Evolutionary conservation across 2,797 vertebrate genomes (phyloP), one percentile per base, ranked within the genome.

Genomic region (Melanotaenia parkinsoni): DNA sequence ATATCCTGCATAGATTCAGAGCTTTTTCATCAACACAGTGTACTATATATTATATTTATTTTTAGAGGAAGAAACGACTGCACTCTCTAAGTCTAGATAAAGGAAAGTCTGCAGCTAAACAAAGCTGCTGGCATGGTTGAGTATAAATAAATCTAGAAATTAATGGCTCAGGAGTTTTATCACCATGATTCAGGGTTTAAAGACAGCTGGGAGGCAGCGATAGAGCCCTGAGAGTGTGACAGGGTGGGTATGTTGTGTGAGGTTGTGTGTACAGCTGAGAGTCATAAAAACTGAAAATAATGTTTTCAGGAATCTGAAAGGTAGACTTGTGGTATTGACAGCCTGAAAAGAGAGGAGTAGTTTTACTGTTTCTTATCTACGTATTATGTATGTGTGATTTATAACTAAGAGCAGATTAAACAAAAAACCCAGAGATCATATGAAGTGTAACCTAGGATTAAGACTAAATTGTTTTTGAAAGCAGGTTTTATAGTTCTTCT

Each of bases 201-300:
- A 82, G 78, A 78, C 86, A 90, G 89, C 86, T 88, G 89, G 76
- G 71, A 70, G 38, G 76, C 69, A 74, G 86, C 14, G 86, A 91
- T 92, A 90, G 83, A 86, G 75, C 76, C 83, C 70, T 63, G 69
- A 64, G 51, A 54, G 63, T 47, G 76, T 68, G 50, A 33, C 43
- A 73, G 70, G 83, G 33, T 63, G 58, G 63, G 30, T 2, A 18
- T 65, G 56, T 28, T 76, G 72, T 83, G 74, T 58, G 45, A 57
- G 63, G 18, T 35, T 40, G 22, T 65, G 5, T 60, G 65, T 72
- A 72, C 91, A 90, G 79, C 81, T 70, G 74, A 89, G 89, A 91
- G 77, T 85, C 88, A 92, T 85, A 81, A 70, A 86, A 91, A 91
- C 91, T 93, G 90, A 91, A 92, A 94, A 92, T 91, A 91, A 84